phyloP scores from a whole-genome alignment of 1,140 invertebrate genomes.

The Drosophila azteca region DNA sequence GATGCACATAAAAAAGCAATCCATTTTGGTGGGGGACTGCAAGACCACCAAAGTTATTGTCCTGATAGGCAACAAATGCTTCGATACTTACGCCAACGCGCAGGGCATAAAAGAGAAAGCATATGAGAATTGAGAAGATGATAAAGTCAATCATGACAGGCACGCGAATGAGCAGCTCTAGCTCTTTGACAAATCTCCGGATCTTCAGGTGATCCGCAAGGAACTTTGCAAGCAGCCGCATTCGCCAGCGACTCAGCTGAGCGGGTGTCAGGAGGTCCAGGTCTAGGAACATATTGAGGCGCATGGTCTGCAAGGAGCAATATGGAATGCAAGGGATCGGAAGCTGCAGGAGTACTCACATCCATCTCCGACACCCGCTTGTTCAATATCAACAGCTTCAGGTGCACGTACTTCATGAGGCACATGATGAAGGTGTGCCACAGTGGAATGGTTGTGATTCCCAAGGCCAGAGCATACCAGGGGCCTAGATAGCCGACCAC shows the following conservation, averaged over 20 bases:
- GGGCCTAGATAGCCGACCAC: conserved; percentile 66
- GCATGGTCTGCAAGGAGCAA: conserved; percentile 20
- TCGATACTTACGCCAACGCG: conserved; percentile 52
- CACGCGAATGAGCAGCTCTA: conserved; percentile 56
- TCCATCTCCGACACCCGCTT: conserved; percentile 59
- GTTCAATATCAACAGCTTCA: conserved; percentile 60
- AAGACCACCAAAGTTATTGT: neutral
- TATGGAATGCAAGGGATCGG: too few species aligned
- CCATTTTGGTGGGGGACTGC: conserved; percentile 67
- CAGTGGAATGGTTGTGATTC: conserved; percentile 70
- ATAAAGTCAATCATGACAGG: conserved; percentile 73
- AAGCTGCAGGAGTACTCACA: conserved; percentile 28
- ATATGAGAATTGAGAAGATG: conserved; percentile 71
- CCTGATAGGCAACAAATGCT: too few species aligned
- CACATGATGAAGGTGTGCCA: conserved; percentile 78
- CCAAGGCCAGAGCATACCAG: conserved; percentile 59
- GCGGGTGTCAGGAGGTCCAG: neutral
- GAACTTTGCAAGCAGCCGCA: conserved; percentile 50
- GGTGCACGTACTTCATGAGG: conserved; percentile 67
- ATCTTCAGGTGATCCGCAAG: conserved; percentile 56
- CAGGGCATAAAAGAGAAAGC: conserved; percentile 71
- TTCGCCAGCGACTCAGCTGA: conserved; percentile 49
- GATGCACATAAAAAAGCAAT: conserved; percentile 69
- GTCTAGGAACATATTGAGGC: conserved; percentile 24
- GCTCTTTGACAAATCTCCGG: conserved; percentile 48